Evolutionary conservation across 2,113 vertebrate species (phyloP), one percentile per base, ranked within the genome.

Genomic region (Puffinus mauretanicus): DNA sequence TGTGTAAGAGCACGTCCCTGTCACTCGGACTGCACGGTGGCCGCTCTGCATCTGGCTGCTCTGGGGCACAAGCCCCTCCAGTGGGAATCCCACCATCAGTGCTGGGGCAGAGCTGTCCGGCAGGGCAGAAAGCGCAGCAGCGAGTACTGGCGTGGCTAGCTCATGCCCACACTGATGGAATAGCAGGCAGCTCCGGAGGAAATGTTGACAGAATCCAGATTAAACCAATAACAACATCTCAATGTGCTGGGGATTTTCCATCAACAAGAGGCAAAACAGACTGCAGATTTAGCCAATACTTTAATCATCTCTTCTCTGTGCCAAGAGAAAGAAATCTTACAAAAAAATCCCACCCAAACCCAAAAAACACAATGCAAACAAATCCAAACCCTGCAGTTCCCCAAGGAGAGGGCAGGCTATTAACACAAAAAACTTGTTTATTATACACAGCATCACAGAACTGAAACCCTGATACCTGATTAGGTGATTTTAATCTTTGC

Each of bases 191-290:
- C 54, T 86, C 36, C 12, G 3, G 30, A 42, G 75, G 61, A 72
- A 32, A 70, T 51, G 64, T 36, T 90, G 60, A 49, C 66, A 62
- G 62, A 73, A 34, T 60, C 69, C 46, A 84, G 82, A 64, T 78
- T 49, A 81, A 86, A 54, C 73, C 77, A 82, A 6, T 82, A 47
- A 86, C 34, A 62, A 64, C 61, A 69, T 60, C 52, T 52, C 81
- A 60, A 20, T 61, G 49, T 90, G 86, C 40, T 85, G 75, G 44
- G 51, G 61, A 42, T 80, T 93, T 84, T 54, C 69, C 72, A 44
- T 60, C 40, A 66, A n/a, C 32, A 61, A 54, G 58, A 94, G 71
- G 44, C 82, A 92, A 76, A 94, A 77, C 66, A 93, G 51, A 11
- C 27, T 54, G 66, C 19, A 42, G 78, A 55, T 71, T 69, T 46